These are phyloP conservation scores for Takifugu ocellatus DNA, from an alignment of 2,797 vertebrate species.

Conservation along the genomic window DNA sequence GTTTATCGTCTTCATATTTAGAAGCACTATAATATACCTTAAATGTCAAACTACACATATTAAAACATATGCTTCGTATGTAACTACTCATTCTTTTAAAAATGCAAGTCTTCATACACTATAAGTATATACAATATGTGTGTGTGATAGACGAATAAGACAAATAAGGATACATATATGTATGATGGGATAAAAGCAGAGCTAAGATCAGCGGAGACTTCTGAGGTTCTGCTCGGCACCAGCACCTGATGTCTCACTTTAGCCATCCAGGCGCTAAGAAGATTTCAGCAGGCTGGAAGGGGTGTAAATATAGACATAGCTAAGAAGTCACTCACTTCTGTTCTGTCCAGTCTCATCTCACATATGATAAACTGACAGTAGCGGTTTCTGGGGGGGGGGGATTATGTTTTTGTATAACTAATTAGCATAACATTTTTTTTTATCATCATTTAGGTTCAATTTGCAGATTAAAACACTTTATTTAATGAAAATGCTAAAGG, in stretches of 20 bases:
- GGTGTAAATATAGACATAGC: constrained; percentile 40
- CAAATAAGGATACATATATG: too few species aligned
- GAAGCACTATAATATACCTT: too few species aligned
- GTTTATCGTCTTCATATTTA: too few species aligned
- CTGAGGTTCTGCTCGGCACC: constrained; percentile 17
- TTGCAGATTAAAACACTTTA: too few species aligned
- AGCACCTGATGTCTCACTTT: constrained; percentile 48
- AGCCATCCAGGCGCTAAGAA: constrained; percentile 47
- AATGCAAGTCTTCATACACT: too few species aligned
- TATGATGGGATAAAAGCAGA: too few species aligned
- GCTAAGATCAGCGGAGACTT: constrained; percentile 23
- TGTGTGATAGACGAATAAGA: too few species aligned
- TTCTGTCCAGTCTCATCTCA: not conserved
- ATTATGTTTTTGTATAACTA: not conserved
- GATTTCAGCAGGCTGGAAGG: constrained; percentile 43
- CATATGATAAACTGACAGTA: not conserved
- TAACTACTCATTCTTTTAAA: too few species aligned
- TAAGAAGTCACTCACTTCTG: not conserved
- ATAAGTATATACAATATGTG: too few species aligned
- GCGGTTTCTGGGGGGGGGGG: not conserved
- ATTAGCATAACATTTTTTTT: not conserved
- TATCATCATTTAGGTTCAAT: not conserved
- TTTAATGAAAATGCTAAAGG: too few species aligned
- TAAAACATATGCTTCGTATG: too few species aligned
- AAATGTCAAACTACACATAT: too few species aligned